phyloP scores from a whole-genome alignment of 2,797 vertebrate genomes.

The Pseudochaenichthys georgianus region DNA sequence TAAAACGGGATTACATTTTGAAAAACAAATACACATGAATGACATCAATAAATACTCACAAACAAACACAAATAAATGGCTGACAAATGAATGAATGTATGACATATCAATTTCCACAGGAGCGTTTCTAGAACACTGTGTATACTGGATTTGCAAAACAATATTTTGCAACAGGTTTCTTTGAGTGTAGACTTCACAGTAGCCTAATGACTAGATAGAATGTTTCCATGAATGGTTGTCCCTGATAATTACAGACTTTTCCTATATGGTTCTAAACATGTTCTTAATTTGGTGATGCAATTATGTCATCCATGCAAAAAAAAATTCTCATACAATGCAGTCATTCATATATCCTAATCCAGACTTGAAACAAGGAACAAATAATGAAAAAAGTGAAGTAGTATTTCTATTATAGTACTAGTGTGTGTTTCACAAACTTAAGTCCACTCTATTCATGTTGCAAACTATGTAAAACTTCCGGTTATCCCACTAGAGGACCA shows the following conservation, averaged over 20 bases:
- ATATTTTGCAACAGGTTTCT: neutral
- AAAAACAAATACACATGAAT: neutral
- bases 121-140: neutral
- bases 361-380: too few species aligned
- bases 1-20: neutral
- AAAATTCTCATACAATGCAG: conserved; percentile 1
- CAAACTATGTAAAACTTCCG: conserved; percentile 2
- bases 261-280: neutral
- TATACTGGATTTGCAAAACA: neutral
- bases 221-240: neutral
- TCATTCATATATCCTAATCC: neutral
- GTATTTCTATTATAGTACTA: conserved; percentile 1
- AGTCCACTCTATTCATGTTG: neutral
- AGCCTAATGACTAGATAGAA: neutral
- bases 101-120: neutral
- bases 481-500: too few species aligned
- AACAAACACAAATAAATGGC: conserved; percentile 5
- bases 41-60: conserved; percentile 32
- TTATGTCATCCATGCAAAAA: conserved; percentile 1
- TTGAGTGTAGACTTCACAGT: neutral
- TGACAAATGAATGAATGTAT: neutral
- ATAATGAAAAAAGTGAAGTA: neutral
- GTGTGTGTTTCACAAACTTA: neutral
- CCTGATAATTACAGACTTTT: neutral
- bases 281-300: conserved; percentile 22